Evolutionary conservation across 2,888 invertebrate species (phyloP), one percentile per base, ranked within the genome.

Genomic region (Macrophya annulata): DNA sequence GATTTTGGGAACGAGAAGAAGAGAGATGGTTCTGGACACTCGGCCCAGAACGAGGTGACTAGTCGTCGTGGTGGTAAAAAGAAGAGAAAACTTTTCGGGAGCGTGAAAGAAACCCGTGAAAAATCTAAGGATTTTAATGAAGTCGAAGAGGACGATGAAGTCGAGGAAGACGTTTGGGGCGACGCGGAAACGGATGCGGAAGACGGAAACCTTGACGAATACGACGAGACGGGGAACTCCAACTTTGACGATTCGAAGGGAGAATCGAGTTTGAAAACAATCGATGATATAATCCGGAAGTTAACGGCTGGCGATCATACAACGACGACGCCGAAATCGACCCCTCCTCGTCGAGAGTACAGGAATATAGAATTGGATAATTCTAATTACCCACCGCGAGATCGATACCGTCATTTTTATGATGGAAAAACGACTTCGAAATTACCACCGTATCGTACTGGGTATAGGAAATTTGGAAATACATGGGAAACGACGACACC

Each of bases 281-380:
- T 90, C 88, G 93, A 93, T 74, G 93, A 93, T n/a, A 92, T 93
- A 55, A 93, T 93, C 83, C 89, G 90, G 59, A 89, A 90, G 40
- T 87, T 93, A 48, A 93, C 92, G 37, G 89, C 90, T 17, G 88
- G 90, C 37, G 89, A 89, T 15, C 31, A 6, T 6, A 68, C 68
- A 0, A 68, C 68, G 37, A 37, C 68, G 68, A 90, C 90, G 8
- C 84, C 88, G 3, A 88, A 87, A 40, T 86, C 88, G 15, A 82
- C 87, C 25, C n/a, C 85, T 5, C n/a, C 85, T 5, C 90, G 88
- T 21, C 87, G 89, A 48, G 90, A 92, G 76, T 89, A 89, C 79
- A 88, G 89, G 8, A 90, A 91, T 79, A 88, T 89, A 65, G 90
- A 90, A n/a, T 43, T 8, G 4, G 68, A 83, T n/a, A 83, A 68